Percentiles rank a stretch among this genome's conserved stretches.
Evolutionary conservation across 35 echinoderm and acorn worm genomes (phyloP).

Genomic region (Lytechinus variegatus): DNA sequence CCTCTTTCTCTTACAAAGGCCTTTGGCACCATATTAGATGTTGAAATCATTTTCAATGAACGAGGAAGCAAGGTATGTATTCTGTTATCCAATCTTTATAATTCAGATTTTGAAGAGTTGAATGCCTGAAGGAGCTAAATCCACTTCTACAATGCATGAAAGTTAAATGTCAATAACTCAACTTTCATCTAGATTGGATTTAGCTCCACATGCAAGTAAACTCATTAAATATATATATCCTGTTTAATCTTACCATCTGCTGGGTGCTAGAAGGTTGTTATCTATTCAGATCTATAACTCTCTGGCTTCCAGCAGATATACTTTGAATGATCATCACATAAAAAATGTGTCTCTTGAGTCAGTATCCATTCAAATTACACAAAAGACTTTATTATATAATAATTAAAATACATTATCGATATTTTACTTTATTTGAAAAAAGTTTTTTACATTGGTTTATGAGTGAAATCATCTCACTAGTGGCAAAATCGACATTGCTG

Average conservation of each 20-base stretch:
- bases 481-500: not conserved
- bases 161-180: too few relatives aligned
- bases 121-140: too few relatives aligned
- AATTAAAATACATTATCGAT: not conserved
- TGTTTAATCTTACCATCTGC: not conserved
- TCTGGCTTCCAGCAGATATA: not conserved
- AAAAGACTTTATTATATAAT: not conserved
- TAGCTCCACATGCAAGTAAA: too few relatives aligned
- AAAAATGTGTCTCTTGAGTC: not conserved
- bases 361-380: not conserved
- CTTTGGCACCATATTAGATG: conserved; percentile 99
- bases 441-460: not conserved
- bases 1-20: conserved; percentile 50
- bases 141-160: too few relatives aligned
- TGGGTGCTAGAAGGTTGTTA: too few relatives aligned
- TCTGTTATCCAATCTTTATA: not conserved
- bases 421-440: not conserved
- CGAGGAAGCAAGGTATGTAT: conserved; percentile 95
- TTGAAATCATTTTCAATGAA: conserved; percentile 99
- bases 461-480: not conserved
- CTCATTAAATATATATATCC: not conserved
- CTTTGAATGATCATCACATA: not conserved
- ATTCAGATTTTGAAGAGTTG: too few relatives aligned
- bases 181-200: too few relatives aligned
- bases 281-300: too few relatives aligned